Conservation (phyloP, 1,140 invertebrate genomes). For the Ericerus pela region DNA sequence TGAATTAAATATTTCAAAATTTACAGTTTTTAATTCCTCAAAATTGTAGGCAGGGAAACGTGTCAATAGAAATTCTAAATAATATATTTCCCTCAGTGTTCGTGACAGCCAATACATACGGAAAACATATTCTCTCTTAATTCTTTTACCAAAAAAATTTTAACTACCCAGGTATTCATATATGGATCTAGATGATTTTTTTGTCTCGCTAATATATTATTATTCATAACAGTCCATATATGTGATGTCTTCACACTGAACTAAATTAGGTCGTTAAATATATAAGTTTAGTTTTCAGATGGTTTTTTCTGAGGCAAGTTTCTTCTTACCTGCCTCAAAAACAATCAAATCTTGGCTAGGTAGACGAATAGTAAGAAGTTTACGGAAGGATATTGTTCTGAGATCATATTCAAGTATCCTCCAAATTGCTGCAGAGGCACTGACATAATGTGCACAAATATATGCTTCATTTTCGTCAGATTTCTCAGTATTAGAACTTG, state of each 20-base stretch:
- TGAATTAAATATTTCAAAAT: neutral
- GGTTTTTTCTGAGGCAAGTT: neutral
- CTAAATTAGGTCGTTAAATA: neutral
- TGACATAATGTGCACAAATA: conserved; percentile 31
- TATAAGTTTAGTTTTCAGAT: conserved; percentile 3
- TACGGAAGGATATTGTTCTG: neutral
- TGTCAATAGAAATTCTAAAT: neutral
- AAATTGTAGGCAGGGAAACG: neutral
- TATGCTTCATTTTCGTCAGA: conserved; percentile 15
- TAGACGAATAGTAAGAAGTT: neutral
- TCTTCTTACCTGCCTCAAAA: neutral
- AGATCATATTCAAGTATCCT: conserved; percentile 28
- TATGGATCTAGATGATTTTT: neutral
- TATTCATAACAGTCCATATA: conserved; percentile 9
- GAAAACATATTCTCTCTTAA: neutral
- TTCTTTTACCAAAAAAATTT: conserved; percentile 1
- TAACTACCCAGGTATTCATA: neutral
- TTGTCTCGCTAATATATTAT: neutral
- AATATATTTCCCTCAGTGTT: conserved; percentile 4
- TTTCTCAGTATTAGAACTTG: neutral
- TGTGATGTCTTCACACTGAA: neutral
- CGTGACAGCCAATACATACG: conserved; percentile 1
- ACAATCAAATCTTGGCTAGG: neutral
- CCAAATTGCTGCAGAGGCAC: conserved; percentile 31
- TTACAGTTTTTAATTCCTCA: neutral